Evolutionary conservation across 2,113 vertebrate species (phyloP), one percentile per base, ranked within the genome.

Genomic region (Mola mola): DNA sequence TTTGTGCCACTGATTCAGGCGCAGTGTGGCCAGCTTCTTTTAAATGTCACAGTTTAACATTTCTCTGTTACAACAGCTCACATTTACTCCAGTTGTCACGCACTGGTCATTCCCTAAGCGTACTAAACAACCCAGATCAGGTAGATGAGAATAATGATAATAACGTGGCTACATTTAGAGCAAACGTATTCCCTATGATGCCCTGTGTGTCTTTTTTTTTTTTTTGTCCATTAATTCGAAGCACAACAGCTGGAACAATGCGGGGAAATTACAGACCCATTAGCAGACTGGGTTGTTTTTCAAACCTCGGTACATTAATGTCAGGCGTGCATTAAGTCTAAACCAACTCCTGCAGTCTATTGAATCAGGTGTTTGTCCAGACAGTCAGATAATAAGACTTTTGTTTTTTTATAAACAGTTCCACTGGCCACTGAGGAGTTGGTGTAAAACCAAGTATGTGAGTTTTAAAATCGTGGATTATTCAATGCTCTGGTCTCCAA

Each of bases 1-100:
- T 80, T 81, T 81, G 76, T 70, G 71, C 66, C 67, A 37, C 55
- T 71, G 79, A 81, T 79, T 66, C 65, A 36, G 80, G 6, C 60
- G 7, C 41, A 53, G 72, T 53, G 50, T 21, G 55, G 47, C 38
- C 55, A 21, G 66, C 61, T 78, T 79, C 60, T 69, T 87, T 74
- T 83, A 88, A 89, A 88, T 87, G 85, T 88, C 85, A 90, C 68
- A 49, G 70, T 58, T 7, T 79, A 78, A 75, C 81, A 71, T 84
- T 85, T 85, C 50, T 73, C 38, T 43, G 37, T 53, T 42, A 61
- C 33, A 76, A 38, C 67, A 71, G 66, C 70, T 74, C 63, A 57
- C 66, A 75, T 78, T 77, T 48, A 48, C 40, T 75, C 61, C 29
- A 31, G 79, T 68, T 66, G 78, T 78, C 75, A 62, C 64, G n/a